phyloP scores from a whole-genome alignment of 2,888 invertebrate species.

The Danaus chrysippus region DNA sequence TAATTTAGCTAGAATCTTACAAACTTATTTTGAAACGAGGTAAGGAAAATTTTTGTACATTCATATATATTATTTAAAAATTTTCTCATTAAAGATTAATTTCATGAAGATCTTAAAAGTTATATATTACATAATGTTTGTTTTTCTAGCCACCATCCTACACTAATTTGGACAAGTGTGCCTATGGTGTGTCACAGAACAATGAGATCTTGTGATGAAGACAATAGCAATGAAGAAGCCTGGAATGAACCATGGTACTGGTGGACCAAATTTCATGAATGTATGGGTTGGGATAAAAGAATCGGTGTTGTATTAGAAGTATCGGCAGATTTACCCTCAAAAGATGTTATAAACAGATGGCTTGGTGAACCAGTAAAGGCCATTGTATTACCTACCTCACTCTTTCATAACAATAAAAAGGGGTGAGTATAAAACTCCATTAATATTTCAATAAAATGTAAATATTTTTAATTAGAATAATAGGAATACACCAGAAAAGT shows the following conservation, averaged over 20 bases:
- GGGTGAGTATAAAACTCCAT: slow-evolving; percentile 81
- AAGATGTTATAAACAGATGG: slow-evolving; percentile 89
- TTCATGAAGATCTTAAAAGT: too few species aligned
- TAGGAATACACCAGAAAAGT: too few species aligned
- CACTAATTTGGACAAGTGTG: slow-evolving; percentile 83
- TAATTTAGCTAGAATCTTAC: slow-evolving; percentile 80
- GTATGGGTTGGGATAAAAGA: slow-evolving; percentile 75
- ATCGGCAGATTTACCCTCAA: slow-evolving; percentile 87
- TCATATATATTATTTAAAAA: not conserved
- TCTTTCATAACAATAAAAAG: slow-evolving; percentile 93
- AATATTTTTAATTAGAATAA: too few species aligned
- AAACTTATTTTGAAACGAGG: slow-evolving; percentile 71
- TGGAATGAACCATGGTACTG: slow-evolving; percentile 87
- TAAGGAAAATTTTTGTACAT: slow-evolving; percentile 32
- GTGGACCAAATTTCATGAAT: slow-evolving; percentile 87
- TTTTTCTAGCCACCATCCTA: slow-evolving; percentile 59
- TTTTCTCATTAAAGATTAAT: too few species aligned
- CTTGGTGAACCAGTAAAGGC: slow-evolving; percentile 95
- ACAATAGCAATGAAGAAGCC: slow-evolving; percentile 62
- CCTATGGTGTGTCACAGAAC: slow-evolving; percentile 77
- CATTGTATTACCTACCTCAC: slow-evolving; percentile 87
- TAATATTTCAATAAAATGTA: too few species aligned
- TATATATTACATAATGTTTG: too few species aligned
- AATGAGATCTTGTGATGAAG: slow-evolving; percentile 51
- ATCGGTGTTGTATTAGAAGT: slow-evolving; percentile 89